Percentiles rank a stretch among this genome's conserved stretches.
These are phyloP conservation scores for Heliconius ethilla DNA, from an alignment of 2,888 invertebrate species.

Conservation along the genomic window DNA sequence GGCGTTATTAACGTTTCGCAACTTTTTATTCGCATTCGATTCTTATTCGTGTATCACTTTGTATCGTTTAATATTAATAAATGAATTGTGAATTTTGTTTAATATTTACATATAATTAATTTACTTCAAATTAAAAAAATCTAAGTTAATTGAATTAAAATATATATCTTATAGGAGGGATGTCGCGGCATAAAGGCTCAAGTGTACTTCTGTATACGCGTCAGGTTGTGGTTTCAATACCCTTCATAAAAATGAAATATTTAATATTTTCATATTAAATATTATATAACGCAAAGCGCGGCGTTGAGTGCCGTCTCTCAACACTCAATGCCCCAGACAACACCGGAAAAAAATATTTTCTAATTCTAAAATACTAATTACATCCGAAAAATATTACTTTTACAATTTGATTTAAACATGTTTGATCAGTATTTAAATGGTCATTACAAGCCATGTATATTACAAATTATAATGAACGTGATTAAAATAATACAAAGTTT, in stretches of 20 bases:
- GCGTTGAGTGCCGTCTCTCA: too few relatives aligned
- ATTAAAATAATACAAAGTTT: slow-evolving; percentile 14
- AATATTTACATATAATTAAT: not conserved
- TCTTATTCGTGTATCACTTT: not conserved
- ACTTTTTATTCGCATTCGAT: slow-evolving; percentile 7
- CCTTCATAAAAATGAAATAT: too few relatives aligned
- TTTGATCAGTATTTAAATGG: slow-evolving; percentile 3
- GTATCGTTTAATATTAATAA: not conserved
- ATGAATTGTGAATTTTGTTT: not conserved
- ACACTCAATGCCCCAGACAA: too few relatives aligned
- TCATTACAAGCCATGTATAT: slow-evolving; percentile 2
- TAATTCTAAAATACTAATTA: not conserved
- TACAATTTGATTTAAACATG: not conserved
- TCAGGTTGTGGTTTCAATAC: too few relatives aligned
- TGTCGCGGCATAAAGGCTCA: too few relatives aligned
- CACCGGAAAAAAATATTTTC: too few relatives aligned
- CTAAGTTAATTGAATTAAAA: too few relatives aligned
- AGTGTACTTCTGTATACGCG: too few relatives aligned
- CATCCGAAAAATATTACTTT: not conserved
- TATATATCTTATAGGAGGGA: too few relatives aligned
- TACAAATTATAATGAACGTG: slow-evolving; percentile 23
- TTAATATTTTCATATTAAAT: too few relatives aligned
- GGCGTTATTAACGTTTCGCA: slow-evolving; percentile 20
- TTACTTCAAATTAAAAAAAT: too few relatives aligned
- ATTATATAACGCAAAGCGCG: too few relatives aligned